phyloP scores from a whole-genome alignment of 2,888 invertebrate genomes.

The Nycteola revayana region DNA sequence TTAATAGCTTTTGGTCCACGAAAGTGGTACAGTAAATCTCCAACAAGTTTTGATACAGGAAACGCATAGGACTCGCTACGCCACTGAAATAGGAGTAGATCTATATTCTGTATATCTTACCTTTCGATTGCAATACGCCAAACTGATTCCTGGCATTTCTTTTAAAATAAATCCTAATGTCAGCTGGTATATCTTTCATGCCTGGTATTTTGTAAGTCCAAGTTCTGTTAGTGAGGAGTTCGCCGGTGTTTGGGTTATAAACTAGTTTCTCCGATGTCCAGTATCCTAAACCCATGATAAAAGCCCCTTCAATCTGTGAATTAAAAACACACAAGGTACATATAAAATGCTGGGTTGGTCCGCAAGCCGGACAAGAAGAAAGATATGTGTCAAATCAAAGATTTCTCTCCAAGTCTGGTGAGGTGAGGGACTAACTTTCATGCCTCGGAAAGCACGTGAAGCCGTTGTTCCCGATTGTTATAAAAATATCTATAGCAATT shows the following conservation, averaged over 20 bases:
- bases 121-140: slow-evolving; percentile 86
- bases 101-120: slow-evolving; percentile 44
- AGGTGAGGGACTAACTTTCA: too few species aligned
- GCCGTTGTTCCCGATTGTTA: too few species aligned
- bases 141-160: slow-evolving; percentile 82
- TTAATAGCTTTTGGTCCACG: too few species aligned
- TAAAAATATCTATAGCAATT: too few species aligned
- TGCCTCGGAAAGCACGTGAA: too few species aligned
- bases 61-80: neutral
- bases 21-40: too few species aligned
- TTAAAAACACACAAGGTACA: too few species aligned
- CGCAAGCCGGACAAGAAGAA: too few species aligned
- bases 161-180: slow-evolving; percentile 86
- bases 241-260: slow-evolving; percentile 84
- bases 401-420: too few species aligned
- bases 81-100: neutral
- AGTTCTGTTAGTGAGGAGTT: slow-evolving; percentile 87
- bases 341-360: too few species aligned
- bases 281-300: slow-evolving; percentile 89
- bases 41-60: too few species aligned
- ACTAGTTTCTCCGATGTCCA: slow-evolving; percentile 88
- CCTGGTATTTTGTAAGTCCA: slow-evolving; percentile 92
- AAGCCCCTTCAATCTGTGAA: slow-evolving; percentile 86
- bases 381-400: too few species aligned
- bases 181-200: slow-evolving; percentile 89